These are phyloP conservation scores for Mus caroli DNA, from an alignment of 2,797 vertebrate species.

Conservation along the genomic window DNA sequence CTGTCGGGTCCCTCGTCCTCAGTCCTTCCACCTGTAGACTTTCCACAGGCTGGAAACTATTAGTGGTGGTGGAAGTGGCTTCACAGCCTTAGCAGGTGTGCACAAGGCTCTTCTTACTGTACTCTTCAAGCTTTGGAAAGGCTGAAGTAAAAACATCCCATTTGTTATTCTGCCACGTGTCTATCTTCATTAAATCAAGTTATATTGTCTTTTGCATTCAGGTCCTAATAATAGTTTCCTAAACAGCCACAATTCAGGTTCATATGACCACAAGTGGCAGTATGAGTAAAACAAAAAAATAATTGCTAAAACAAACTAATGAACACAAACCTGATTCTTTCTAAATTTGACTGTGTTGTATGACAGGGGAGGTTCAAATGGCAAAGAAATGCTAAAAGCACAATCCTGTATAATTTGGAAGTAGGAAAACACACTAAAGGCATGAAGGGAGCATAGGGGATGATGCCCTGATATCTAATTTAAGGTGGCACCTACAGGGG, in stretches of 20 bases:
- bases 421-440: not conserved
- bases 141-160: not conserved
- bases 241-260: not conserved
- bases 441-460: not conserved
- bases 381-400: conserved; percentile 7
- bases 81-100: not conserved
- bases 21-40: not conserved
- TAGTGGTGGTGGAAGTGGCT: conserved; percentile 1
- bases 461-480: not conserved
- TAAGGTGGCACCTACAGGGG: not conserved
- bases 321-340: not conserved
- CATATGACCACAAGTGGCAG: not conserved
- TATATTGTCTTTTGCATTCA: not conserved
- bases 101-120: not conserved
- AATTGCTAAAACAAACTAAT: not conserved
- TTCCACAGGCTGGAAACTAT: not conserved
- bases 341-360: conserved; percentile 14
- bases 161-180: conserved; percentile 1
- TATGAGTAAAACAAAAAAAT: conserved; percentile 25
- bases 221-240: not conserved
- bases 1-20: not conserved
- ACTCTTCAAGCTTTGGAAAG: not conserved
- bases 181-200: not conserved
- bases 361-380: not conserved
- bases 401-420: not conserved